Evolutionary conservation across 2,888 invertebrate genomes (phyloP).

Genomic region (Idaea biselata): DNA sequence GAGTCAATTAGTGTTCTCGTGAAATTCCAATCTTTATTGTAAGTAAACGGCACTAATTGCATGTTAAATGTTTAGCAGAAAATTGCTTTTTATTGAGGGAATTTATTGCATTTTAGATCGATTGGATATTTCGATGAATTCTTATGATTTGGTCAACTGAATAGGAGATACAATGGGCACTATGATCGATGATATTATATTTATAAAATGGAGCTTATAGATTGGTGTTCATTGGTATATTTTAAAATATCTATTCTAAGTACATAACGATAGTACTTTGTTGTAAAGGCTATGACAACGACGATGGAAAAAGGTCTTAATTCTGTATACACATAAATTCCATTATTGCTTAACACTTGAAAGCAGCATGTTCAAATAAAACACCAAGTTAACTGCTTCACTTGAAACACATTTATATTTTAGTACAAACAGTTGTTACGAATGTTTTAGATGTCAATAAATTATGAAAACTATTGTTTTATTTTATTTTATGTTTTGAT

Average conservation of each 20-base stretch:
- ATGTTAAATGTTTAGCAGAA: conserved; percentile 52
- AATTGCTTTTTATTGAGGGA: conserved; percentile 60
- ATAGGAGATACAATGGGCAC: conserved; percentile 28
- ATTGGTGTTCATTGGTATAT: conserved; percentile 46
- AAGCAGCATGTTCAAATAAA: conserved; percentile 56
- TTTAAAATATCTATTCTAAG: conserved; percentile 24
- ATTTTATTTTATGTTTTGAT: conserved; percentile 30
- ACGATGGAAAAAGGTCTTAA: conserved; percentile 53
- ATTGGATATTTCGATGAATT: conserved; percentile 42
- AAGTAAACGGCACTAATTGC: conserved; percentile 50
- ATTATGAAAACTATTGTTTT: conserved; percentile 53
- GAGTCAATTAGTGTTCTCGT: conserved; percentile 52
- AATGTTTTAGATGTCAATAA: conserved; percentile 79
- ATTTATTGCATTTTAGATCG: conserved; percentile 56
- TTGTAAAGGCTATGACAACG: conserved; percentile 48
- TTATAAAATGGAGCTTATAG: conserved; percentile 53
- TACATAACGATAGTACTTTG: conserved; percentile 35
- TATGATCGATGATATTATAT: conserved; percentile 32
- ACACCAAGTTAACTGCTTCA: conserved; percentile 72
- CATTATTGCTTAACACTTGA: conserved; percentile 65
- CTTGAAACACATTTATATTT: conserved; percentile 77
- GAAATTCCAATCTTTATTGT: conserved; percentile 42
- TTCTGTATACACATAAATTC: conserved; percentile 46
- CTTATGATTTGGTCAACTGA: conserved; percentile 29
- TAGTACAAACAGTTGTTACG: conserved; percentile 79